Conservation (phyloP, 2,113 vertebrate genomes). For the Phoenicopterus ruber region DNA sequence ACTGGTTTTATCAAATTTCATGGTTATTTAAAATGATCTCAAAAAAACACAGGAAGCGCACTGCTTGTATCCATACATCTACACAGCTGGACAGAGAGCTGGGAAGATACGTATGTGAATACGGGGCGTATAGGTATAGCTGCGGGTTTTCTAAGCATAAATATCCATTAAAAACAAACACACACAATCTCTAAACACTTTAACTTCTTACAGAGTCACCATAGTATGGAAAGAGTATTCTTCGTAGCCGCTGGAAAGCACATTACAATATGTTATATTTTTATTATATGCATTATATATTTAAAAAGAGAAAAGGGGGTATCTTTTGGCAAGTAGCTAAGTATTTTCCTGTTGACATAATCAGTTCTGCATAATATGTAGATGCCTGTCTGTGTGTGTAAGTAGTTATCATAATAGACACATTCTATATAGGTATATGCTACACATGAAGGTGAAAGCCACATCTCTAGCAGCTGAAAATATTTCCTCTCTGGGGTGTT, state of each 20-base stretch:
- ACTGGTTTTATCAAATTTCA: neutral
- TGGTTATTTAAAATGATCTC: neutral
- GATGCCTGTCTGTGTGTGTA: neutral
- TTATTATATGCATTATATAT: neutral
- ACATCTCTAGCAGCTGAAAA: neutral
- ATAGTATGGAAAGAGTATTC: neutral
- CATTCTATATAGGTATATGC: neutral
- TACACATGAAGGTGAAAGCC: neutral
- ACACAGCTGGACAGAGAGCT: neutral
- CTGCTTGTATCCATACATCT: neutral
- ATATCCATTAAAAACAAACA: neutral
- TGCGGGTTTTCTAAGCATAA: neutral
- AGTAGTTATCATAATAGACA: neutral
- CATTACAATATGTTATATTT: neutral
- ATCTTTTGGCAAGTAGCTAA: neutral
- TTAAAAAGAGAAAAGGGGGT: accelerated
- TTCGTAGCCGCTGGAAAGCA: neutral
- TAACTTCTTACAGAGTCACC: neutral
- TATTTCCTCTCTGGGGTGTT: neutral
- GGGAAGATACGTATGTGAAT: accelerated
- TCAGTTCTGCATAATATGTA: neutral
- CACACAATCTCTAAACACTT: accelerated
- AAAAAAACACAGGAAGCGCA: neutral
- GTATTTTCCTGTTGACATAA: neutral
- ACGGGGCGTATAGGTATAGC: neutral